These are phyloP conservation scores for Scomber colias DNA, from an alignment of 2,113 vertebrate genomes.

Conservation along the genomic window DNA sequence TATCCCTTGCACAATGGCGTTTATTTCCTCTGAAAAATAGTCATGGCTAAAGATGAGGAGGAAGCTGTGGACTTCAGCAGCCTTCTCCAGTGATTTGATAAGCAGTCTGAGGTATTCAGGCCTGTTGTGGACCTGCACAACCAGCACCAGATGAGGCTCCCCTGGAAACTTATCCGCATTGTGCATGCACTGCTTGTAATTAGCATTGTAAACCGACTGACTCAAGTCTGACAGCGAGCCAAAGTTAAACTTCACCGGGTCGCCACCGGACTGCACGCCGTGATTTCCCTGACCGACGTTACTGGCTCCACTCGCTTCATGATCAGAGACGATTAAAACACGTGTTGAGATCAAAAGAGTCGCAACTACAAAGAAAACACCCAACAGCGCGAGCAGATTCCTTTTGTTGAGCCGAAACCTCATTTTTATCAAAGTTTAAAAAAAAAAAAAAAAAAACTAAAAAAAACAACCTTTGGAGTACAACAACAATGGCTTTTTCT, in stretches of 20 bases:
- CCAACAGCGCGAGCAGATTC: conserved; percentile 75
- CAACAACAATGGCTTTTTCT: not conserved
- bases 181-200: conserved; percentile 75
- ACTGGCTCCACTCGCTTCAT: not conserved
- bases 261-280: not conserved
- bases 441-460: not conserved
- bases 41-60: conserved; percentile 87
- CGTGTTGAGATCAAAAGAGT: conserved; percentile 67
- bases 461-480: not conserved
- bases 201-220: conserved; percentile 76
- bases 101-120: conserved; percentile 83
- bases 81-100: conserved; percentile 79
- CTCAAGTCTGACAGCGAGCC: conserved; percentile 61
- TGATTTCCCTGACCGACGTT: not conserved
- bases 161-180: conserved; percentile 77
- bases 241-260: conserved; percentile 59
- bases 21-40: conserved; percentile 82
- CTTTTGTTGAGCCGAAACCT: conserved; percentile 77
- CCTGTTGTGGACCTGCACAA: conserved; percentile 85
- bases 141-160: conserved; percentile 80
- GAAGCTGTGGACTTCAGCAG: conserved; percentile 73
- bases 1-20: conserved; percentile 78
- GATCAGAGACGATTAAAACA: conserved; percentile 27
- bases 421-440: conserved; percentile 59
- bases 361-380: conserved; percentile 51